Base-by-base conservation (phyloP, 2,888 invertebrate species). In the Rhaphigaster nebulosa region DNA sequence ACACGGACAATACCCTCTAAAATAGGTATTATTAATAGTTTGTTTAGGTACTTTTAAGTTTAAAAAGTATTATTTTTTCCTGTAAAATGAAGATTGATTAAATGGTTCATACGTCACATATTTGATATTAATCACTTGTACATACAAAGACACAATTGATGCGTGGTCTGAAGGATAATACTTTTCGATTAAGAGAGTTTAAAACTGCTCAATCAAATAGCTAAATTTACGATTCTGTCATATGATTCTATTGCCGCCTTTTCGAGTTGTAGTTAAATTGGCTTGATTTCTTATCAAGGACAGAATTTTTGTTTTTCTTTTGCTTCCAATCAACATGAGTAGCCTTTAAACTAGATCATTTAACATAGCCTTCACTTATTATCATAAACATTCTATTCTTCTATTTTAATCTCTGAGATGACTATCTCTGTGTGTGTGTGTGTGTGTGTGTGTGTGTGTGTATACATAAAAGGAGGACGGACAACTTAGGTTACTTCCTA, bases 211-310 rank as follows among this genome's bases (percentile, higher is more conserved):
- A 76, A 76, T 76, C 20, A 38, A 76, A 38, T 4, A 26, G 34
- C 34, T 76, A 76, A 76, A 76, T 76, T 76, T 76, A 76, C 70
- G 70, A 76, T 76, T 76, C 38, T 38, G 70, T 76, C 20, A 76
- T 38, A 38, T 38, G 70, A 23, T 20, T 23, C 70, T 76, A 8
- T 34, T 38, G 20, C 10, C 20, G 70, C 23, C 70, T 76, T 76
- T 76, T 76, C 8, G 34, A 76, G 34, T 76, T 20, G 34, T 20
- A 8, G 23, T 76, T 76, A 76, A 76, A 76, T 76, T 76, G 70
- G 70, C 34, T 76, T 20, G 29, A 76, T 76, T 76, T 76, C 38
- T 76, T 38, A 76, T 76, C 70, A 76, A 76, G 70, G 70, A 34
- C 70, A 76, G 13, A 38, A 29, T 76, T 76, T 76, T 34, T 18